A percentile compares a stretch with the other conserved stretches of the same genome.
Conservation (phyloP, 2,113 vertebrate species). For the Trogon surrucura region DNA sequence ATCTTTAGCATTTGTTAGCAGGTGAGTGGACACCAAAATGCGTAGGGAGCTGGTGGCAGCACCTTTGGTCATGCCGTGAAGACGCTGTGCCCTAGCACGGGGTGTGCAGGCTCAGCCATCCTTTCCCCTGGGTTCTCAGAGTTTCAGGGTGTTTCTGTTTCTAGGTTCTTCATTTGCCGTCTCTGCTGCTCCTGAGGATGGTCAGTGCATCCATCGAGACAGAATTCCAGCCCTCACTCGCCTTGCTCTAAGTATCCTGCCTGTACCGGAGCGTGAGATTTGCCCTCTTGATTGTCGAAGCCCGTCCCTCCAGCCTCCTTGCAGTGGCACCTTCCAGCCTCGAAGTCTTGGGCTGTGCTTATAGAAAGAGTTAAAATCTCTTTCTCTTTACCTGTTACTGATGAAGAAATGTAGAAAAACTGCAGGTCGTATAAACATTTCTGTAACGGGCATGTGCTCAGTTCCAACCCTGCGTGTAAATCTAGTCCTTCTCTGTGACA, state of each 20-base stretch:
- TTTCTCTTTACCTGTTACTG: neutral
- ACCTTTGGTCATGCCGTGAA: accelerated
- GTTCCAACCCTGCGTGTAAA: slow-evolving; percentile 3
- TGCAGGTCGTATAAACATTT: neutral
- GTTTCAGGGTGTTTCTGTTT: neutral
- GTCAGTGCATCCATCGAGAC: neutral
- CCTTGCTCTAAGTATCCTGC: neutral
- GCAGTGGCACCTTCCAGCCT: neutral
- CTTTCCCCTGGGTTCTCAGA: neutral
- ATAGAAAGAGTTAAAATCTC: neutral
- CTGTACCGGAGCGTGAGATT: neutral
- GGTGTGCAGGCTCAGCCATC: neutral
- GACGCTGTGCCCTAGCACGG: accelerated
- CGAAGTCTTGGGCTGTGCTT: neutral
- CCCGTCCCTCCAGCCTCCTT: neutral
- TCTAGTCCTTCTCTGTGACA: slow-evolving; percentile 63
- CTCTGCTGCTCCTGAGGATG: neutral
- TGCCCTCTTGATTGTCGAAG: neutral
- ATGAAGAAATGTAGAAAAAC: neutral
- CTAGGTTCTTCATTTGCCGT: neutral
- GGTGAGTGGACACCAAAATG: neutral
- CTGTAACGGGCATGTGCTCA: neutral
- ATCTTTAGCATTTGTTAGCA: neutral
- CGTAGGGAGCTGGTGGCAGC: neutral
- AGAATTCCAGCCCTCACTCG: accelerated